Evolutionary conservation across 2,888 invertebrate species (phyloP), one percentile per base, ranked within the genome.

Genomic region (Tortricodes alternella): DNA sequence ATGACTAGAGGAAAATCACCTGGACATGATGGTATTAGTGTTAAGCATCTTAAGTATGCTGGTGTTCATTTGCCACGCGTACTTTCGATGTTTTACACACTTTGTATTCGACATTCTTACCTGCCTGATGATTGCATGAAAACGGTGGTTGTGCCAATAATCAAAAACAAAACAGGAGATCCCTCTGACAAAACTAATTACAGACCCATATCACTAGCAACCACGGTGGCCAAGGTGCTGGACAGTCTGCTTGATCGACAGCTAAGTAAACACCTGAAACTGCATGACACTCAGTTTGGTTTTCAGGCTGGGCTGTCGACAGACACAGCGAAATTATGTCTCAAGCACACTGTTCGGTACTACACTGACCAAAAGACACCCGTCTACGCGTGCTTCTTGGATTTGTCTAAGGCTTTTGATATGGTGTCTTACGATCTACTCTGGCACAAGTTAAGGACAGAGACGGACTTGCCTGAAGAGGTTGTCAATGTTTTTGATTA

Each of bases 141-240:
- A 19, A 58, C 58, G 8, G 37, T 61, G 1, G 58, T 60, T 11
- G 58, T 61, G 7, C 58, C 61, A 7, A 44, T 60, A 29, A 37
- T 62, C 2, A 65, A 63, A 48, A 59, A 61, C 24, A 61, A 60
- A 35, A 64, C 63, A 0, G 63, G 64, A 3, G 46, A 57, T 11
- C 8, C 32, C 15, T 27, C 46, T 3, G 32, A 34, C 18, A 24
- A 15, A 9, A 11, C 23, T n/a, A 56, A 56, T 15, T 56, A 56
- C 16, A 32, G 56, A 9, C 50, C 56, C 9, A 56, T 56, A 27
- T 56, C 56, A 3, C 24, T 56, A 19, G 56, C 56, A 0, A 56
- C 49, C 9, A 35, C 43, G 5, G 41, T 49, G 1, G 34, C 56
- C 1, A 49, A 50, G 16, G 49, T 56, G 11, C 32, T 57, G 38